Base-by-base conservation (phyloP, 2,113 vertebrate genomes). In the Chionomys nivalis region DNA sequence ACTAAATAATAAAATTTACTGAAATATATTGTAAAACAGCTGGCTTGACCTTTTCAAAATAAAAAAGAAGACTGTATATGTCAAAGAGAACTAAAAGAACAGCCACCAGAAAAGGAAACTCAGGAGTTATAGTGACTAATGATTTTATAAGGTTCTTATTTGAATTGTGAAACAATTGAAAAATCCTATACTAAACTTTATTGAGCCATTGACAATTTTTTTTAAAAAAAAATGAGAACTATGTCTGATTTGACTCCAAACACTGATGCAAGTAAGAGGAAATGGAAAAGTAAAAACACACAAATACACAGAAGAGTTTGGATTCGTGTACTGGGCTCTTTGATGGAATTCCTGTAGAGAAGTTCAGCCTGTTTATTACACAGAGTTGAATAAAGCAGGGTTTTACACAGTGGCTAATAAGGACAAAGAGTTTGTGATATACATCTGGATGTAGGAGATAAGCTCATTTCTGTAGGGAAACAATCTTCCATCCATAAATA, bases 311-410 rank as follows among this genome's bases (percentile, higher is more conserved):
- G 49, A n/a, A 33, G 10, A 55, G 8, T 11, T 11, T n/a, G 2
- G 0, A 8, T 31, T 77, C 1, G 14, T 77, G 44, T 0, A 49
- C 1, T 7, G 42, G 6, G 26, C 5, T 55, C 17, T n/a, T 11
- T n/a, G 19, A n/a, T n/a, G 52, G 4, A 24, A 49, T 58, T 24
- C 10, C 2, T 55, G 10, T 3, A 81, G 31, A 33, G 77, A 79
- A 36, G 10, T 10, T 23, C 19, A 55, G 17, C 5, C 36, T 23
- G 10, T 79, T 79, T 79, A 36, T 11, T 23, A 23, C 23, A 79
- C 23, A 23, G 33, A 55, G 49, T 7, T 36, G 17, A 49, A 11
- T 79, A 52, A 79, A 5, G 49, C 19, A 81, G 33, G 19, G 2
- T 55, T n/a, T 19, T 81, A 5, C 9, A 81, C 52, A 81, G 2